Evolutionary conservation across 2,797 vertebrate species (phyloP).

Genomic region (Phalloptychus januarius): DNA sequence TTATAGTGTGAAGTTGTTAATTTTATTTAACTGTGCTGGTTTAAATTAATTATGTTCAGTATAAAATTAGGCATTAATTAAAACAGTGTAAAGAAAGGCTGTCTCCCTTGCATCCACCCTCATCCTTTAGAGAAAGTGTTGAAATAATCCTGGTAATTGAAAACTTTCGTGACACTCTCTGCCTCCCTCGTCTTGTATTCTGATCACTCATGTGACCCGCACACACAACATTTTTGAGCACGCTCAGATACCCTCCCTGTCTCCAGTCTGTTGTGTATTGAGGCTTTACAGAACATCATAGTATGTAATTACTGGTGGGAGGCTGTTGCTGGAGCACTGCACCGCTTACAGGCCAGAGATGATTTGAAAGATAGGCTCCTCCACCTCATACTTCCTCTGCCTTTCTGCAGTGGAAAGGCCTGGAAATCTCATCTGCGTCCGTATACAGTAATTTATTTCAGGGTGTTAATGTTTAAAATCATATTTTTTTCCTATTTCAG

Average conservation of each 20-base stretch:
- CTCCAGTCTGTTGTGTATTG: slow-evolving; percentile 47
- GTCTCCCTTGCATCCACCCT: not conserved
- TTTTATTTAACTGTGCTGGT: slow-evolving; percentile 15
- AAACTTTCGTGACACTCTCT: slow-evolving; percentile 39
- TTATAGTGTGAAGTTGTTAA: slow-evolving; percentile 9
- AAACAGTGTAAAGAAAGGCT: slow-evolving; percentile 3
- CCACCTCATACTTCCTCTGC: slow-evolving; percentile 31
- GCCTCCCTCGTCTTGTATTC: slow-evolving; percentile 36
- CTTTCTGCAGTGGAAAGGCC: slow-evolving; percentile 29
- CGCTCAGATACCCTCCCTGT: slow-evolving; percentile 23
- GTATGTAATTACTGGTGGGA: slow-evolving; percentile 65
- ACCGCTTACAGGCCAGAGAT: slow-evolving; percentile 48
- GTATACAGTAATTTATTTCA: slow-evolving; percentile 7
- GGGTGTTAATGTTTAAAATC: not conserved
- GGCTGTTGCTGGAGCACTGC: slow-evolving; percentile 49
- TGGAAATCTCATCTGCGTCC: slow-evolving; percentile 32
- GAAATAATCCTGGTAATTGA: slow-evolving; percentile 43
- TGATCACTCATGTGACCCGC: slow-evolving; percentile 25
- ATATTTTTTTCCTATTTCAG: slow-evolving; percentile 16
- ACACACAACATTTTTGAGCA: slow-evolving; percentile 23
- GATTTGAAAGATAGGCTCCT: slow-evolving; percentile 41
- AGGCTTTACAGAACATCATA: slow-evolving; percentile 57
- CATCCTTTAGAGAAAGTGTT: slow-evolving; percentile 20
- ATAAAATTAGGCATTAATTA: not conserved
- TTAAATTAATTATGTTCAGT: not conserved